Evolutionary conservation across 2,797 vertebrate species (phyloP), one percentile per base, ranked within the genome.

Genomic region (Syngnathus acus): DNA sequence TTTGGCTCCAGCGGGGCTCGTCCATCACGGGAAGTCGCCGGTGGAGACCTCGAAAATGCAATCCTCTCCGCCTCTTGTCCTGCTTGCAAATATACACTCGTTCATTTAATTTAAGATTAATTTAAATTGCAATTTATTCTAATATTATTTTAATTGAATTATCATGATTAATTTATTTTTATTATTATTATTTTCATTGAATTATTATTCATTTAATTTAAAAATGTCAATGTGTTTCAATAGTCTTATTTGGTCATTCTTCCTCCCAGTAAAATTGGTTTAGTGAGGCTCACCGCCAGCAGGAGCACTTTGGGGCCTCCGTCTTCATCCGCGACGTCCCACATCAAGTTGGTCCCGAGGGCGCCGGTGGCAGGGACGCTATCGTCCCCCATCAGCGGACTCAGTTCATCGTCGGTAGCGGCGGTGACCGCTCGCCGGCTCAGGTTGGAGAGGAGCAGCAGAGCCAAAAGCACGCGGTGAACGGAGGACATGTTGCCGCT

Each of bases 401-500:
- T 87, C 82, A 84, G 37, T 82, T 90, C 88, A 67, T 87, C 81
- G 61, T 76, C 57, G 9, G 47, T 43, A 54, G 84, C 81, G 0
- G 21, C 93, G 62, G 93, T 92, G 71, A 86, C 78, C 21, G 83
- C 86, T 81, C 78, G 72, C 42, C 88, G 75, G 78, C 89, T 88
- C 71, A 92, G 87, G 89, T 90, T 89, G 51, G 94, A 91, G 82
- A 95, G 88, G 61, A 98, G 84, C 83, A 88, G 88, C 37, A 95
- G 78, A 64, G 85, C 84, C 39, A 94, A 81, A 63, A 97, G 73
- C 69, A 93, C 38, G 0, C 81, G 83, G 64, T 81, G 91, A 47
- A 84, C 74, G 43, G 91, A 91, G 70, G 84, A 75, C 87, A 81
- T 93, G 89, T 84, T 92, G 66, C 17, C 16, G 10, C 37, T 32